Conservation (phyloP, 2,888 invertebrate genomes). For the Hirtodrosophila trivittata region DNA sequence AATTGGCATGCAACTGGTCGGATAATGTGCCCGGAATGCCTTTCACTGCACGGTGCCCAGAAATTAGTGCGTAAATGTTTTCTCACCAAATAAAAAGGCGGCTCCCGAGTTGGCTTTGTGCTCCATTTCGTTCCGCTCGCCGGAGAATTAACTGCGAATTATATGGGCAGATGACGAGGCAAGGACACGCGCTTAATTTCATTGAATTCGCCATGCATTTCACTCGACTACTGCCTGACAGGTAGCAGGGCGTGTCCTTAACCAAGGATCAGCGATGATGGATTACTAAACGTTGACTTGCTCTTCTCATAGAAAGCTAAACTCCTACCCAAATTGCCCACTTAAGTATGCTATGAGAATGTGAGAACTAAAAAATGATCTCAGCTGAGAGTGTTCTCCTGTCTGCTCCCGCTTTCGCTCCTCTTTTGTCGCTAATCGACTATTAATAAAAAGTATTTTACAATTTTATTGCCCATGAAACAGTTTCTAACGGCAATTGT, state of each 20-base stretch:
- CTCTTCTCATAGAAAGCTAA: no score
- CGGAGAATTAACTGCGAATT: slow-evolving; percentile 81
- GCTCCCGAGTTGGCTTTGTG: slow-evolving; percentile 53
- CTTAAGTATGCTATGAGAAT: no score
- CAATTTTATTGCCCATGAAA: slow-evolving; percentile 80
- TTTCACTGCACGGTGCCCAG: slow-evolving; percentile 39
- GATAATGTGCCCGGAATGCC: slow-evolving; percentile 48
- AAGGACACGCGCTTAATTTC: slow-evolving; percentile 66
- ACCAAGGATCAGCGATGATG: slow-evolving; percentile 49
- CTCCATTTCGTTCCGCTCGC: slow-evolving; percentile 79
- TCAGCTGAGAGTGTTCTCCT: not conserved
- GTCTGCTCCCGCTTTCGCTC: not conserved
- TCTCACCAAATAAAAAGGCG: slow-evolving; percentile 82
- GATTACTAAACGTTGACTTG: slow-evolving; percentile 38
- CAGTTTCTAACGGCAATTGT: slow-evolving; percentile 73
- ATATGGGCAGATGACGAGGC: slow-evolving; percentile 48
- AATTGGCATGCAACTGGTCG: slow-evolving; percentile 80
- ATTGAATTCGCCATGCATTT: slow-evolving; percentile 71
- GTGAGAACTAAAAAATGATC: slow-evolving; percentile 6
- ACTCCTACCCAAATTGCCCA: slow-evolving; percentile 20
- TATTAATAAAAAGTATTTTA: slow-evolving; percentile 75
- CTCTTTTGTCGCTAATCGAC: slow-evolving; percentile 64
- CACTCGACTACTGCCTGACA: slow-evolving; percentile 57
- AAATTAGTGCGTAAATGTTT: slow-evolving; percentile 83
- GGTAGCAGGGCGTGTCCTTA: slow-evolving; percentile 39